phyloP scores from a whole-genome alignment of 2,797 vertebrate species.

The Pseudocheirus occidentalis region DNA sequence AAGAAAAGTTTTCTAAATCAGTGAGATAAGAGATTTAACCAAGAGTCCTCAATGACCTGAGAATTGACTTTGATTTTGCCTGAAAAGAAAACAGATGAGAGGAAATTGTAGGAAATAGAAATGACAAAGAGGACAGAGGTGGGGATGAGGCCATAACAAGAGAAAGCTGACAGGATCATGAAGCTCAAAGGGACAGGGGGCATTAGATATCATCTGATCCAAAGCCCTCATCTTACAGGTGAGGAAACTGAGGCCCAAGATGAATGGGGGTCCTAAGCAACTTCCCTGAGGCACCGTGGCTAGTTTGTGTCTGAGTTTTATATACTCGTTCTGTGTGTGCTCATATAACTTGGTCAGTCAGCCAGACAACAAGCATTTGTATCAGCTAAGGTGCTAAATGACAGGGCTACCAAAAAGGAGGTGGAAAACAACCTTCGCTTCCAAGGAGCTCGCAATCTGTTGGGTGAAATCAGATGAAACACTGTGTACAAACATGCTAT shows the following conservation, averaged over 20 bases:
- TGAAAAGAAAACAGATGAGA: background rate
- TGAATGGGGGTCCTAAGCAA: background rate
- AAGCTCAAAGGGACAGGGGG: background rate
- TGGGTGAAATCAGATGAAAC: background rate
- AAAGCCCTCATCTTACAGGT: background rate
- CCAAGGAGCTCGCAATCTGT: background rate
- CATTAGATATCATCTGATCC: background rate
- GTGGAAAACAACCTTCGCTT: background rate
- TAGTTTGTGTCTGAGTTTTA: background rate
- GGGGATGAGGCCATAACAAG: conserved; percentile 4
- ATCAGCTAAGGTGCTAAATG: background rate
- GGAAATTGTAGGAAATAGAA: background rate
- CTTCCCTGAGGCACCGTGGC: background rate
- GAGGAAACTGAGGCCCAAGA: background rate
- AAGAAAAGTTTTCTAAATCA: conserved; percentile 1
- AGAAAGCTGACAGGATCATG: background rate
- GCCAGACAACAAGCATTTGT: background rate
- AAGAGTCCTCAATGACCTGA: background rate
- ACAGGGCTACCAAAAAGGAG: background rate
- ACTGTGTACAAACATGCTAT: background rate
- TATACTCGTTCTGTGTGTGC: background rate
- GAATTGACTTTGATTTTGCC: conserved; percentile 15
- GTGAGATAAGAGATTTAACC: background rate
- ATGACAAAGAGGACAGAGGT: background rate
- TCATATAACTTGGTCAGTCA: background rate